Percentiles rank a stretch among this genome's conserved stretches.
Evolutionary conservation across 1,140 invertebrate species (phyloP).

Genomic region (Batillaria attramentaria): DNA sequence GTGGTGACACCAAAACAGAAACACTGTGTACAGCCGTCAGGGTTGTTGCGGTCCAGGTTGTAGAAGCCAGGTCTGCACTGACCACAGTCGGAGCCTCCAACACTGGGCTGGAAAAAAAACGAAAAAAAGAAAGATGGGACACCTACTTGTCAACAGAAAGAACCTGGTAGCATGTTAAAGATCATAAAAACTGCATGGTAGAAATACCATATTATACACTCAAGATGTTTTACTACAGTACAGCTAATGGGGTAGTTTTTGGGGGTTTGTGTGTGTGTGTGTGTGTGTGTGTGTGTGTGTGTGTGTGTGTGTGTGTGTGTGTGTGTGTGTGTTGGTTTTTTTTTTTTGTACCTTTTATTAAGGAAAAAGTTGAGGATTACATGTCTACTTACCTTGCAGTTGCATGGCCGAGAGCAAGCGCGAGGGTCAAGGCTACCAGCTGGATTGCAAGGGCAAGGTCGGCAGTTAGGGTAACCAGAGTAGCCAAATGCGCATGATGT

Average conservation of each 20-base stretch:
- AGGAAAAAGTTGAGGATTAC: background rate
- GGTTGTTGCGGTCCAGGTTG: slow-evolving; percentile 82
- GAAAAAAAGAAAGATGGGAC: background rate
- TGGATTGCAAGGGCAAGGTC: slow-evolving; percentile 64
- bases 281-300: background rate
- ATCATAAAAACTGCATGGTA: no score
- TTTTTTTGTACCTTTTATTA: background rate
- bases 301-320: background rate
- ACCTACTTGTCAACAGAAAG: no score
- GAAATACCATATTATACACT: no score
- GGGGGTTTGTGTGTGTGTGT: no score
- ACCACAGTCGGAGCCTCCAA: slow-evolving; percentile 83
- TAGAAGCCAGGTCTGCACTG: slow-evolving; percentile 89
- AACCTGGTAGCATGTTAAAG: no score
- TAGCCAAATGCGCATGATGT: slow-evolving; percentile 79
- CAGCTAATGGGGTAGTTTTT: background rate
- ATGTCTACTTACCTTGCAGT: slow-evolving; percentile 64
- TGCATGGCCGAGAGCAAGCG: slow-evolving; percentile 61
- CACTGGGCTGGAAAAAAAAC: slow-evolving; percentile 51
- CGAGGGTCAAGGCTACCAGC: slow-evolving; percentile 62
- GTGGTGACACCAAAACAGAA: slow-evolving; percentile 92
- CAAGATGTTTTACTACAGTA: no score
- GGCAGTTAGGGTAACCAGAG: slow-evolving; percentile 87
- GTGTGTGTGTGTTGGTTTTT: no score
- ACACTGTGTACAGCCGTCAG: slow-evolving; percentile 88